Evolutionary conservation across 2,888 invertebrate genomes (phyloP), one percentile per base, ranked within the genome.

Genomic region (Magallana nippona): DNA sequence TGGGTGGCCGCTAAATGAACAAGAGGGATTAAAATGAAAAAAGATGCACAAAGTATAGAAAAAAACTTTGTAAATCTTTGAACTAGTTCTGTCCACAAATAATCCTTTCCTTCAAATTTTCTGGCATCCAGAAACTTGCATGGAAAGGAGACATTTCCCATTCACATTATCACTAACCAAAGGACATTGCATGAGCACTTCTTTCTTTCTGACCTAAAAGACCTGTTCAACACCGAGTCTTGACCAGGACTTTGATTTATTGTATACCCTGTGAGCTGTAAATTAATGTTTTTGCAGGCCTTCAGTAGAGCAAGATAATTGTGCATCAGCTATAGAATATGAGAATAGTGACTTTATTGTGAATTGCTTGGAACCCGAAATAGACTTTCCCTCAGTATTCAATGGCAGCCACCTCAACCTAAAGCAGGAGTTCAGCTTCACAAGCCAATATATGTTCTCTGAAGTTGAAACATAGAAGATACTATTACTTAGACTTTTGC

Each of bases 321-420:
- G 58, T 60, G 58, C 78, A 60, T 55, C 81, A 55, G 55, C 81
- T n/a, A 57, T 78, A 55, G 84, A 84, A 55, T 78, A 63, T 78
- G 78, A 84, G 55, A 79, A 81, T 84, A 81, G 81, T 78, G 84
- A 84, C 81, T 78, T 81, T 78, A 79, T 84, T 55, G 84, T 80
- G 62, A 83, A 81, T 81, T 81, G 78, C 44, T 57, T 81, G 32
- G 81, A 81, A 19, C 55, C 84, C 55, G 84, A 87, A 83, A 83
- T 83, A 79, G 80, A 80, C 77, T 82, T 85, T 83, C 86, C 88
- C 88, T 87, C 87, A 83, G 82, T 86, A 82, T 84, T 87, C 87
- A 86, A 84, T 82, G 82, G 86, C 88, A 89, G 87, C 87, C 88
- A 88, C 85, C 86, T 87, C 84, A 84, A 71, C 63, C 78, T 81